Base-by-base conservation (phyloP, 2,888 invertebrate species). In the Protonemura montana region DNA sequence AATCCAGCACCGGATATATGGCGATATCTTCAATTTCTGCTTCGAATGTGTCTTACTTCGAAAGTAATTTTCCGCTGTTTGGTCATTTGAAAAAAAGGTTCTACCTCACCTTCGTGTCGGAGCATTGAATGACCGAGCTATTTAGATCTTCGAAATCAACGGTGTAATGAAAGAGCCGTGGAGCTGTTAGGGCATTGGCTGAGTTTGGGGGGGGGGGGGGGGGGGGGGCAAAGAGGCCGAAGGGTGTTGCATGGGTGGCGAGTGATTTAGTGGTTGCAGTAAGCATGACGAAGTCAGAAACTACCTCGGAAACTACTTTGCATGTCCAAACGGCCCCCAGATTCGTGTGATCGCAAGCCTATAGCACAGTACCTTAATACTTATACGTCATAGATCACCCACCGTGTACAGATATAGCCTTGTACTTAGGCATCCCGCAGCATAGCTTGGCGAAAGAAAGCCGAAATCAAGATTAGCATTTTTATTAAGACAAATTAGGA, bases 1-100 rank as follows among this genome's bases (percentile, higher is more conserved):
- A 28, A 30, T 29, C 5, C 30, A 10, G 28, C 30, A 81, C 81
- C 81, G 81, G 81, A 81, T 81, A 30, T 30, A 29, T 16, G 81
- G 78, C 26, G 28, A 81, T 28, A 29, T n/a, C 81, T 81, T 81
- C 5, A 6, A 78, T 78, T 78, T 28, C 78, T 78, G 78, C 26
- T 59, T 35, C 41, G 41, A 82, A 82, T 82, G 82, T 82, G 82
- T 26, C 82, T 82, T 82, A 82, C 26, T 84, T 59, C 29, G 28
- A 42, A 59, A 28, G 87, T 87, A 87, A 87, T 87, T 87, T 87
- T 87, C 87, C 87, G 87, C 81, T 87, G 82, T 85, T 87, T 87
- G 87, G 87, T 82, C 85, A 87, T 85, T 76, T 86, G 83, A 85
- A 86, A 84, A 86, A 85, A 85, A 76, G 81, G 76, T 27, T 86